Conservation (phyloP, 2,888 invertebrate species). For the Bruchidius siliquastri region DNA sequence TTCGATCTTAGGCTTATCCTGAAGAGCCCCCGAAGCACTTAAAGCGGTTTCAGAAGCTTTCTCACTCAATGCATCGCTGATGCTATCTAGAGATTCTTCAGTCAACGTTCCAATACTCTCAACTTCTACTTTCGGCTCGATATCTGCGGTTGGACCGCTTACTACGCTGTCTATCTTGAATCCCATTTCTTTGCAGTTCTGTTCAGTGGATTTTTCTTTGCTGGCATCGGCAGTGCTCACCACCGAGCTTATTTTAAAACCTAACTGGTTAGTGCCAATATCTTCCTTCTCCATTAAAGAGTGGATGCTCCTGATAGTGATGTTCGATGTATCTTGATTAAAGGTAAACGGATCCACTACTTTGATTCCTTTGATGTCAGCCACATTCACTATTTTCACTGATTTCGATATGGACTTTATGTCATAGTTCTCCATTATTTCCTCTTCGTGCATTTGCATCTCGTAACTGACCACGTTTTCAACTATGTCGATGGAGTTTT, state of each 20-base stretch:
- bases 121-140: not conserved
- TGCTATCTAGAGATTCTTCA: constrained; percentile 1
- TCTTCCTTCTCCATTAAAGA: constrained; percentile 15
- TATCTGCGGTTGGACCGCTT: constrained; percentile 8
- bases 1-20: not conserved
- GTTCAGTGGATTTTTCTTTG: constrained; percentile 5
- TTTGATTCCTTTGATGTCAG: constrained; percentile 8
- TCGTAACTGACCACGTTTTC: constrained; percentile 26
- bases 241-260: constrained; percentile 16
- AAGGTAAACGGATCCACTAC: constrained; percentile 17
- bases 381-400: constrained; percentile 9
- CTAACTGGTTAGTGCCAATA: constrained; percentile 2
- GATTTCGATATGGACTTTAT: not conserved
- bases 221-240: not conserved
- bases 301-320: constrained; percentile 22
- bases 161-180: constrained; percentile 19
- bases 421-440: constrained; percentile 22
- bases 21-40: not conserved
- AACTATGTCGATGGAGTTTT: constrained; percentile 29
- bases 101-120: not conserved
- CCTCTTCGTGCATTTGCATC: constrained; percentile 22
- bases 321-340: constrained; percentile 13
- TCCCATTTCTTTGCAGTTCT: constrained; percentile 12
- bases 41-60: not conserved
- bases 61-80: not conserved